A percentile compares a stretch with the other conserved stretches of the same genome.
Evolutionary conservation across 2,797 vertebrate genomes (phyloP).

Genomic region (Cyclura pinguis): DNA sequence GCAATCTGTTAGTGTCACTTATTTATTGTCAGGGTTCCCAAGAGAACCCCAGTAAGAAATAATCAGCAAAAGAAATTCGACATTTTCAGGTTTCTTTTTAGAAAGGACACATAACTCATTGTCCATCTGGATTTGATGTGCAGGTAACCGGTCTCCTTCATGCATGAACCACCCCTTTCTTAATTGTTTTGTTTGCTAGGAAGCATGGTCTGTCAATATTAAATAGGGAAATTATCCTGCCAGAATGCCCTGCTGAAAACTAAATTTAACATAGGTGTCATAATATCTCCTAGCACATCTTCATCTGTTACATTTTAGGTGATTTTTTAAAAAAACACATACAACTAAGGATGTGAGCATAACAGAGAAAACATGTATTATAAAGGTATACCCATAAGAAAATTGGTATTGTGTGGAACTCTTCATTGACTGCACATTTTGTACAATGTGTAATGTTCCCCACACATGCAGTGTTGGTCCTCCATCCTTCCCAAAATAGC

Average conservation of each 20-base stretch:
- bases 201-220: neutral
- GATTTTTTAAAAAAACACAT: neutral
- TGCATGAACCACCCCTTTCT: slow-evolving; percentile 13
- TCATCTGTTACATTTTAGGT: neutral
- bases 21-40: slow-evolving; percentile 74
- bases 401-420: neutral
- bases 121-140: slow-evolving; percentile 28
- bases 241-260: neutral
- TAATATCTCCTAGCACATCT: neutral
- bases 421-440: neutral
- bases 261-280: slow-evolving; percentile 19
- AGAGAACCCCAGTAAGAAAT: slow-evolving; percentile 72
- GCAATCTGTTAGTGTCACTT: slow-evolving; percentile 82
- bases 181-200: slow-evolving; percentile 42
- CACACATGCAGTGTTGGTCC: neutral
- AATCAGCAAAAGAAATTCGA: slow-evolving; percentile 74
- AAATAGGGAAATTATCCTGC: slow-evolving; percentile 38
- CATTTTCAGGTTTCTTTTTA: slow-evolving; percentile 26
- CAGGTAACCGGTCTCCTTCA: slow-evolving; percentile 28
- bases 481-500: neutral
- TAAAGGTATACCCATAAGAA: neutral
- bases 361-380: neutral
- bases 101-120: slow-evolving; percentile 9
- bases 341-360: neutral
- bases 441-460: neutral